Conservation (phyloP, 2,888 invertebrate genomes). For the Drosophila setosimentum region DNA sequence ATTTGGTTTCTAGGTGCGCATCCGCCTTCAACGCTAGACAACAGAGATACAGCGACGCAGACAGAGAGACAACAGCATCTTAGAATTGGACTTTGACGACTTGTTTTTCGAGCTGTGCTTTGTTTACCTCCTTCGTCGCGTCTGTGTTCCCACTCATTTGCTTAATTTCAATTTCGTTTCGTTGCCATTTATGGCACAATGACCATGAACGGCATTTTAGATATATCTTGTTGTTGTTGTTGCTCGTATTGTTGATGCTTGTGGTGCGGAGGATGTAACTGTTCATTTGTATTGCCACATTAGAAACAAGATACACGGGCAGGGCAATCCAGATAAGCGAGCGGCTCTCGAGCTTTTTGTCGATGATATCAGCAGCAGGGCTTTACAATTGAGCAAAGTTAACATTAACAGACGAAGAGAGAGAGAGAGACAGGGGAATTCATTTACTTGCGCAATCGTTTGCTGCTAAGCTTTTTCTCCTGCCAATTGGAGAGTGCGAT, state of each 20-base stretch:
- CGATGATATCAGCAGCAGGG: constrained; percentile 61
- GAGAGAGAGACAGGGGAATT: not conserved
- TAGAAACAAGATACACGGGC: constrained; percentile 54
- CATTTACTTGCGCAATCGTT: constrained; percentile 39
- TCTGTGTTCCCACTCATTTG: constrained; percentile 75
- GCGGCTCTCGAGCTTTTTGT: constrained; percentile 29
- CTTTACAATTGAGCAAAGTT: constrained; percentile 22
- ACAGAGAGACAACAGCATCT: constrained; percentile 38
- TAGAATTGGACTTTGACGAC: constrained; percentile 66
- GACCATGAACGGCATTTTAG: constrained; percentile 80
- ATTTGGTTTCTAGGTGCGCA: constrained; percentile 78
- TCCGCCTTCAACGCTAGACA: constrained; percentile 69
- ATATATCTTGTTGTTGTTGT: constrained; percentile 15
- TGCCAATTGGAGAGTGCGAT: constrained; percentile 40
- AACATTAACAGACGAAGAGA: not conserved
- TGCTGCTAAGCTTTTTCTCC: constrained; percentile 50
- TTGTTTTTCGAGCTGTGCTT: constrained; percentile 51
- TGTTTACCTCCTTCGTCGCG: constrained; percentile 18
- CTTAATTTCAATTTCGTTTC: constrained; percentile 82
- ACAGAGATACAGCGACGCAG: constrained; percentile 1
- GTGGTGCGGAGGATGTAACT: constrained; percentile 77
- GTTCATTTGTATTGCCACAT: constrained; percentile 57
- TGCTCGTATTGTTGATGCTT: constrained; percentile 21
- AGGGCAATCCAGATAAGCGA: constrained; percentile 43
- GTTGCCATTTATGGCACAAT: constrained; percentile 83